Conservation (phyloP, 2,888 invertebrate species). For the Vesta saturnalis region DNA sequence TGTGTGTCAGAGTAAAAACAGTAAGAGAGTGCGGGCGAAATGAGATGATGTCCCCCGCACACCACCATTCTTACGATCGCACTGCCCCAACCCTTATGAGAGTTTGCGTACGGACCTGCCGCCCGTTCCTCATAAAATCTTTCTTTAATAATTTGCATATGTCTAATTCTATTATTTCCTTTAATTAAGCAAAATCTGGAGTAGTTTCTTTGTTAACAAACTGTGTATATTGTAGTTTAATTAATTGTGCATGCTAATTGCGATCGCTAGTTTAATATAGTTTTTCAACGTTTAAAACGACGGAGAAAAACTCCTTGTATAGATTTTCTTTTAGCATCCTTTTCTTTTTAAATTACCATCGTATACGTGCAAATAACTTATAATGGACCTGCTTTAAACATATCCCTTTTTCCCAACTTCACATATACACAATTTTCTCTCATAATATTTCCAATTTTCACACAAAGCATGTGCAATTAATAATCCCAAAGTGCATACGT, state of each 20-base stretch:
- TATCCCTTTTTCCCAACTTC: not conserved
- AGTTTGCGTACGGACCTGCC: constrained; percentile 50
- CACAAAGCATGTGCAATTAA: not conserved
- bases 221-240: constrained; percentile 17
- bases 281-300: constrained; percentile 1
- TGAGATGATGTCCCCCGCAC: constrained; percentile 69
- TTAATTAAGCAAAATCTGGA: constrained; percentile 31
- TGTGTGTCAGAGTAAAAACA: constrained; percentile 62
- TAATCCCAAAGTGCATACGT: not conserved
- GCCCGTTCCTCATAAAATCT: constrained; percentile 50
- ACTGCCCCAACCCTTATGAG: constrained; percentile 42
- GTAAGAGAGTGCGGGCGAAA: constrained; percentile 73
- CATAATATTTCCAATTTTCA: not conserved
- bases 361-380: constrained; percentile 12
- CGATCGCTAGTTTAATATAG: constrained; percentile 16
- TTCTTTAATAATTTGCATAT: constrained; percentile 47
- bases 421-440: constrained; percentile 1
- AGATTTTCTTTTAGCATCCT: constrained; percentile 14
- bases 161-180: constrained; percentile 35
- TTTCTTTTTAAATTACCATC: constrained; percentile 12
- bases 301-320: constrained; percentile 13
- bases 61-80: constrained; percentile 43
- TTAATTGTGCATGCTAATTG: constrained; percentile 25
- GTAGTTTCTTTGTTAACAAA: constrained; percentile 19
- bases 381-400: constrained; percentile 4